These are phyloP conservation scores for Drosophila kepulauana DNA, from an alignment of 1,140 invertebrate genomes.

Conservation along the genomic window DNA sequence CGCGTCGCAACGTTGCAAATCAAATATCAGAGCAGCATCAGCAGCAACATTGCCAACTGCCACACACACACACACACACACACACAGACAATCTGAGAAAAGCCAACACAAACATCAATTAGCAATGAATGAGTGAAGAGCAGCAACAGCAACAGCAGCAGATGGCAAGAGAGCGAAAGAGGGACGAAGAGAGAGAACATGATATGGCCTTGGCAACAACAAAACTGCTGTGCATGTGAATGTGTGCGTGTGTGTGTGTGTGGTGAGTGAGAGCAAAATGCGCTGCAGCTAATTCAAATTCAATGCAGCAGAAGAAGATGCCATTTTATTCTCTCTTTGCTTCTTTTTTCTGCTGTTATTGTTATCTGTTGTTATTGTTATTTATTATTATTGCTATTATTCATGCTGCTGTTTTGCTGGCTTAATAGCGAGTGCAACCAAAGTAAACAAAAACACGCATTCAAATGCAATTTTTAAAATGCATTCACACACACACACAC, in stretches of 20 bases:
- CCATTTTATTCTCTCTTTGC: background rate
- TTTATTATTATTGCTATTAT: slow-evolving; percentile 4
- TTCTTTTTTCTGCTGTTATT: slow-evolving; percentile 9
- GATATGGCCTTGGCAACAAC: slow-evolving; percentile 43
- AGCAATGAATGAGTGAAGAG: slow-evolving; percentile 46
- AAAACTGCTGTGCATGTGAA: background rate
- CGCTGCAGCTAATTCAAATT: slow-evolving; percentile 37
- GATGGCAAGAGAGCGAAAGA: slow-evolving; percentile 10
- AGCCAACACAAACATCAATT: slow-evolving; percentile 54
- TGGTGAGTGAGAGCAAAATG: slow-evolving; percentile 4
- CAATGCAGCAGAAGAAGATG: slow-evolving; percentile 24
- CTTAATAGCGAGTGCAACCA: slow-evolving; percentile 13
- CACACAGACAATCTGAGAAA: slow-evolving; percentile 6
- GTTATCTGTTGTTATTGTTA: slow-evolving; percentile 9
- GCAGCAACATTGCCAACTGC: slow-evolving; percentile 4
- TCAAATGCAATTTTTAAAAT: slow-evolving; percentile 31
- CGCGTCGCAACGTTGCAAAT: slow-evolving; percentile 55
- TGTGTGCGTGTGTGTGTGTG: background rate
- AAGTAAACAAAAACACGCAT: slow-evolving; percentile 24
- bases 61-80: slow-evolving; percentile 19
- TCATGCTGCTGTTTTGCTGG: background rate
- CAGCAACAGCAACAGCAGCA: slow-evolving; percentile 27
- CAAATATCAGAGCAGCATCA: slow-evolving; percentile 58
- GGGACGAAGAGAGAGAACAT: slow-evolving; percentile 1
- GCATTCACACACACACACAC: slow-evolving; percentile 4